Conservation (phyloP, 2,797 vertebrate genomes). For the Margarornis squamiger region DNA sequence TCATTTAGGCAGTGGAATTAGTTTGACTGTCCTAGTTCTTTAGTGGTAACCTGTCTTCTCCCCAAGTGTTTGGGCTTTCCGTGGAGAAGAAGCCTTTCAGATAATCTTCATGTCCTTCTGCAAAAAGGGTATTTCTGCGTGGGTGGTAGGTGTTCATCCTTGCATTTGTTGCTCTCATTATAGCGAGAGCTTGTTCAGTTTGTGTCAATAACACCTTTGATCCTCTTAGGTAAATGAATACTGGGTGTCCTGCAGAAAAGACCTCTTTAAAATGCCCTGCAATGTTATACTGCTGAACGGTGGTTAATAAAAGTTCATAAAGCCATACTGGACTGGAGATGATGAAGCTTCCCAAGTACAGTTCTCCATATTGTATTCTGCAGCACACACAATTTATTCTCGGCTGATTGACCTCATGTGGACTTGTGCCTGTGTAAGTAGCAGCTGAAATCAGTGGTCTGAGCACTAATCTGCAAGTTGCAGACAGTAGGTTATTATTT, state of each 20-base stretch:
- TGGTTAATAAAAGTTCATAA: neutral
- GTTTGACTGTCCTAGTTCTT: neutral
- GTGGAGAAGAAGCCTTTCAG: neutral
- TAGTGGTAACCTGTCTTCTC: neutral
- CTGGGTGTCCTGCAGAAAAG: neutral
- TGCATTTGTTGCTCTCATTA: neutral
- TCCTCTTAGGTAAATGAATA: neutral
- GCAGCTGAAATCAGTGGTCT: conserved; percentile 43
- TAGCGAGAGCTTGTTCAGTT: neutral
- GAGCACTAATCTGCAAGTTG: conserved; percentile 11
- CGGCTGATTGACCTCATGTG: conserved; percentile 14
- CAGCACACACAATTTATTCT: neutral
- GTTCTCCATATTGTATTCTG: neutral
- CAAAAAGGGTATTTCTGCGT: neutral
- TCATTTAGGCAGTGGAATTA: neutral
- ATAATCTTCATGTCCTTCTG: neutral
- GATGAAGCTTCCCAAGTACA: neutral
- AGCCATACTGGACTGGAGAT: neutral
- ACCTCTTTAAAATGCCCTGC: neutral
- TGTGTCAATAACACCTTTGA: conserved; percentile 23
- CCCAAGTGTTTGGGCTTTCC: neutral
- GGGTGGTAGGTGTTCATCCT: neutral
- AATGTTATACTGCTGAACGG: neutral
- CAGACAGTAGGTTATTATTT: conserved; percentile 62
- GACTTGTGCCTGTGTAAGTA: conserved; percentile 23